Evolutionary conservation across 1,140 invertebrate genomes (phyloP), one percentile per base, ranked within the genome.

Genomic region (Achatina immaculata): DNA sequence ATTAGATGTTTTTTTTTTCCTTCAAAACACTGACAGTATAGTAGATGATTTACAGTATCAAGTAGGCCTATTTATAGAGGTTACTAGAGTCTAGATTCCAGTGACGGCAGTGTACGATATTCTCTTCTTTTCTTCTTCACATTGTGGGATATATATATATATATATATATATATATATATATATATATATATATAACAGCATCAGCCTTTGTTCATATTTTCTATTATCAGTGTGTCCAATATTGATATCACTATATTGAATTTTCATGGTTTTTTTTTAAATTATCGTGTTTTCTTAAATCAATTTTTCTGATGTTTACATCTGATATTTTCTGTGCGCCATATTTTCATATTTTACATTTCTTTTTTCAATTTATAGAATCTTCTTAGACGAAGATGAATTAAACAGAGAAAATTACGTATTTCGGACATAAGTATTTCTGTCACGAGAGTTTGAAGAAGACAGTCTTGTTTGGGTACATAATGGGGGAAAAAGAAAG

Each of bases 41-140:
- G 31, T 34, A 69, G 68, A 69, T 11, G 68, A 24, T 69, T 69
- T 69, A 69, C 68, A n/a, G 68, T 69, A 69, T 34, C 6, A 19
- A 7, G 11, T 40, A 69, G 28, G 68, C 68, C 68, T 69, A 69
- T 69, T 69, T 69, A 69, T 69, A 69, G 68, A 36, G 68, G 68
- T 69, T 69, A 69, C 68, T 36, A 69, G 45, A 48, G 62, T 36
- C 68, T 69, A 69, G 68, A 69, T 69, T 69, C 36, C 36, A 7
- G 68, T 24, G 36, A 69, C 36, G 36, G 7, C 9, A 69, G 24
- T 14, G 36, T 69, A 69, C 7, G 36, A 24, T 34, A 11, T 40
- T 36, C 19, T 40, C 36, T 69, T 40, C 31, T 28, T 34, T 9
- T 24, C 31, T n/a, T 11, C 48, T 24, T 51, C 24, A 51, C 11